phyloP scores from a whole-genome alignment of 2,888 invertebrate species.

The Baronia brevicornis region DNA sequence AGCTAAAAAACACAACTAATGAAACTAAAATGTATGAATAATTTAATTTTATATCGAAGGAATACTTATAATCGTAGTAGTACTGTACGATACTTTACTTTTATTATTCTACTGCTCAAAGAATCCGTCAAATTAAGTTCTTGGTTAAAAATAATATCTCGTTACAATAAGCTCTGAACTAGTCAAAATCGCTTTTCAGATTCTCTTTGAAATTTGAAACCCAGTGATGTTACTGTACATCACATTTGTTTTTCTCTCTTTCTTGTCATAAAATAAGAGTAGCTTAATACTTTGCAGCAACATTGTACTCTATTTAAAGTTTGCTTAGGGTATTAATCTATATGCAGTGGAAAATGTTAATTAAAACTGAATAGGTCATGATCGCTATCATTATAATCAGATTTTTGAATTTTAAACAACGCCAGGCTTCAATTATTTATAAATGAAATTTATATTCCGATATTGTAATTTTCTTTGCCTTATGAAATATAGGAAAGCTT shows the following conservation, averaged over 20 bases:
- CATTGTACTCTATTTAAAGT: slow-evolving; percentile 5
- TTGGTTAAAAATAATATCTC: too few relatives aligned
- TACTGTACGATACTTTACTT: too few relatives aligned
- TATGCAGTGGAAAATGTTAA: slow-evolving; percentile 38
- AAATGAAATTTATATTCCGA: too few relatives aligned
- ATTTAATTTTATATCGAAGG: too few relatives aligned
- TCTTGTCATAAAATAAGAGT: slow-evolving; percentile 12
- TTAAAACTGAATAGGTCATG: slow-evolving; percentile 26
- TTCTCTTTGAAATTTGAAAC: slow-evolving; percentile 24
- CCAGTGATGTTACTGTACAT: slow-evolving; percentile 48
- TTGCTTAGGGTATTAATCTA: slow-evolving; percentile 41
- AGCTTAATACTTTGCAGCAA: slow-evolving; percentile 12
- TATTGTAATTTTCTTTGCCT: slow-evolving; percentile 13
- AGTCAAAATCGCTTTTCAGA: slow-evolving; percentile 61
- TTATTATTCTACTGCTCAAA: too few relatives aligned
- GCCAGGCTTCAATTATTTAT: too few relatives aligned
- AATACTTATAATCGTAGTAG: too few relatives aligned
- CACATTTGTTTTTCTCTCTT: slow-evolving; percentile 44
- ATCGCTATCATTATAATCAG: slow-evolving; percentile 25
- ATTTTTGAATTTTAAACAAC: too few relatives aligned
- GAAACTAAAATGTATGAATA: too few relatives aligned
- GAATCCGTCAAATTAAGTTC: too few relatives aligned
- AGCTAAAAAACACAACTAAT: too few relatives aligned
- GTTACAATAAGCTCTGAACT: slow-evolving; percentile 33
- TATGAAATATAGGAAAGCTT: too few relatives aligned